These are phyloP conservation scores for Caiman crocodilus DNA, from an alignment of 2,797 vertebrate genomes.

Conservation along the genomic window DNA sequence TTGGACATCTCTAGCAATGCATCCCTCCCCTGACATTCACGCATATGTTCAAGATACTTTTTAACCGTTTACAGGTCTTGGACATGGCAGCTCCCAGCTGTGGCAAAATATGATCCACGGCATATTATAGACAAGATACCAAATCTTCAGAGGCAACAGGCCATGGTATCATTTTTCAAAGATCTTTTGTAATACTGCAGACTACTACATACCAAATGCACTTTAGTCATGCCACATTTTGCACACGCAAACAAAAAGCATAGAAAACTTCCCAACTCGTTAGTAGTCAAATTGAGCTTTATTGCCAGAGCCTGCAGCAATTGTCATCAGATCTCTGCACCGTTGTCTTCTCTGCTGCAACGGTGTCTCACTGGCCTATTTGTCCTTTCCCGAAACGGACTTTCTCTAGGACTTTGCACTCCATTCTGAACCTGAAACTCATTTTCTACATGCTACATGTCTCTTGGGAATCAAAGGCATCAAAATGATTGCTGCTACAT, in stretches of 20 bases:
- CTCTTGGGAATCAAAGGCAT: neutral
- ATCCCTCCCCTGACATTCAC: neutral
- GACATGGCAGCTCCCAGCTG: neutral
- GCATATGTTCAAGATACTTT: fast-evolving
- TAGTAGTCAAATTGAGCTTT: neutral
- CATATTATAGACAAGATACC: neutral
- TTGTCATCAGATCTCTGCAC: neutral
- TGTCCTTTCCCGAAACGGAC: neutral
- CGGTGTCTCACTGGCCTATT: neutral
- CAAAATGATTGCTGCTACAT: neutral
- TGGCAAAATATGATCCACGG: neutral
- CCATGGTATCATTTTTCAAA: neutral
- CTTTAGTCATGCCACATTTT: neutral
- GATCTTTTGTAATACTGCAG: neutral
- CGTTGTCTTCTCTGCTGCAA: neutral
- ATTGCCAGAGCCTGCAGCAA: neutral
- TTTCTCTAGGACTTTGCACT: neutral
- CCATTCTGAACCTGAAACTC: neutral
- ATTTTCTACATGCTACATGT: neutral
- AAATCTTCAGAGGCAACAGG: neutral
- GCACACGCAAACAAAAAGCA: neutral
- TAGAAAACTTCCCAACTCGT: too few relatives aligned
- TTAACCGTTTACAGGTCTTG: neutral
- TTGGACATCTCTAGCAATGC: neutral
- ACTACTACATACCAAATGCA: neutral